phyloP scores from a whole-genome alignment of 2,888 invertebrate species.

The Drosophila lutescens region DNA sequence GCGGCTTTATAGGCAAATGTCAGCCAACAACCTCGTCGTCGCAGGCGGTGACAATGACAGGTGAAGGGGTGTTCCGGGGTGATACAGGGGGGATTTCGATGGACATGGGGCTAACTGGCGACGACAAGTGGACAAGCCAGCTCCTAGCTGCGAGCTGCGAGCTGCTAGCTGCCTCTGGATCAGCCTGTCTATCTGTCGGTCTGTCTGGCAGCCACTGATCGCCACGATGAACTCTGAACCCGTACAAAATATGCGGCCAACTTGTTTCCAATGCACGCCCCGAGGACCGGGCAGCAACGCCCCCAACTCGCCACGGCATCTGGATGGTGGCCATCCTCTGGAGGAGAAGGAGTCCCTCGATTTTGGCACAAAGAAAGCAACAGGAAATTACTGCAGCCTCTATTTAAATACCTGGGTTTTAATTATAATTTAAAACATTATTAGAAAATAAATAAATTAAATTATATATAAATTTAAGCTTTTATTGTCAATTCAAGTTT shows the following conservation, averaged over 20 bases:
- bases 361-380: neutral
- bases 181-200: slow-evolving; percentile 44
- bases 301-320: slow-evolving; percentile 57
- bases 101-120: slow-evolving; percentile 55
- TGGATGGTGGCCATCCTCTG: slow-evolving; percentile 42
- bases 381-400: neutral
- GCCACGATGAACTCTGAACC: slow-evolving; percentile 71
- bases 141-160: slow-evolving; percentile 27
- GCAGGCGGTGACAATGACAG: slow-evolving; percentile 72
- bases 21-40: slow-evolving; percentile 61
- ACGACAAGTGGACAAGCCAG: slow-evolving; percentile 73
- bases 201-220: slow-evolving; percentile 51
- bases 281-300: slow-evolving; percentile 67
- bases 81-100: slow-evolving; percentile 2
- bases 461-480: no score
- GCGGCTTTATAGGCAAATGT: slow-evolving; percentile 71
- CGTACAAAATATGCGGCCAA: slow-evolving; percentile 75
- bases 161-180: slow-evolving; percentile 46
- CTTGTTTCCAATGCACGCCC: slow-evolving; percentile 70
- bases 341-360: neutral
- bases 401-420: no score
- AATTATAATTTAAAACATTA: neutral
- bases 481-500: no score
- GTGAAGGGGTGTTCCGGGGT: slow-evolving; percentile 25
- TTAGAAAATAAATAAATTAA: no score